A percentile compares a stretch with the other conserved stretches of the same genome.
phyloP scores from a whole-genome alignment of 2,797 vertebrate genomes.

The Brotula barbata region DNA sequence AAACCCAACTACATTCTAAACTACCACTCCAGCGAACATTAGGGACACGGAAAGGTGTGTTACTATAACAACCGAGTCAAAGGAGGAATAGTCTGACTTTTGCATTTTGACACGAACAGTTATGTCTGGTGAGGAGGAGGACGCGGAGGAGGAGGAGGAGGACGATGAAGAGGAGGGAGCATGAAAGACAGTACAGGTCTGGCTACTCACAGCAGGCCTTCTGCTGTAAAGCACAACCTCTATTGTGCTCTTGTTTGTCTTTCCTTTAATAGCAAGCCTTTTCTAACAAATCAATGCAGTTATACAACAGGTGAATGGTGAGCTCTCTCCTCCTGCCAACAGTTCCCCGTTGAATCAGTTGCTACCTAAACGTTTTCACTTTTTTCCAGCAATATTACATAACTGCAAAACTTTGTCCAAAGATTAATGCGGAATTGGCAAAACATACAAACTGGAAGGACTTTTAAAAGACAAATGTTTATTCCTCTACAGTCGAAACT shows the following conservation, averaged over 20 bases:
- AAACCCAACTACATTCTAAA: slow-evolving; percentile 66
- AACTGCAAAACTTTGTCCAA: slow-evolving; percentile 49
- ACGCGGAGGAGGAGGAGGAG: slow-evolving; percentile 12
- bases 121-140: slow-evolving; percentile 44
- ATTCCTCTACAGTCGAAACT: slow-evolving; percentile 45
- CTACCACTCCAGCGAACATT: slow-evolving; percentile 59
- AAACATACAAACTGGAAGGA: slow-evolving; percentile 44
- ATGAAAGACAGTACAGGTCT: slow-evolving; percentile 41
- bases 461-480: slow-evolving; percentile 47
- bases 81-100: slow-evolving; percentile 60
- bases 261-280: slow-evolving; percentile 62
- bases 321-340: slow-evolving; percentile 47
- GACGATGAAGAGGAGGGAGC: slow-evolving; percentile 47
- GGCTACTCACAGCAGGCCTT: slow-evolving; percentile 39
- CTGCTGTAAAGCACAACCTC: slow-evolving; percentile 41
- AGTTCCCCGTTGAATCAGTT: slow-evolving; percentile 47
- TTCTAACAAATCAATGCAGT: slow-evolving; percentile 71
- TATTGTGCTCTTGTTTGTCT: slow-evolving; percentile 52
- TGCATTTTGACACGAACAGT: slow-evolving; percentile 25
- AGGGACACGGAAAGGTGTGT: slow-evolving; percentile 51
- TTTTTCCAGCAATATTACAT: slow-evolving; percentile 56
- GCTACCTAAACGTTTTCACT: slow-evolving; percentile 47
- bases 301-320: slow-evolving; percentile 70
- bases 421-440: slow-evolving; percentile 48
- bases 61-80: slow-evolving; percentile 70